Conservation (phyloP, 2,797 vertebrate species). For the Sebastes miniatus region DNA sequence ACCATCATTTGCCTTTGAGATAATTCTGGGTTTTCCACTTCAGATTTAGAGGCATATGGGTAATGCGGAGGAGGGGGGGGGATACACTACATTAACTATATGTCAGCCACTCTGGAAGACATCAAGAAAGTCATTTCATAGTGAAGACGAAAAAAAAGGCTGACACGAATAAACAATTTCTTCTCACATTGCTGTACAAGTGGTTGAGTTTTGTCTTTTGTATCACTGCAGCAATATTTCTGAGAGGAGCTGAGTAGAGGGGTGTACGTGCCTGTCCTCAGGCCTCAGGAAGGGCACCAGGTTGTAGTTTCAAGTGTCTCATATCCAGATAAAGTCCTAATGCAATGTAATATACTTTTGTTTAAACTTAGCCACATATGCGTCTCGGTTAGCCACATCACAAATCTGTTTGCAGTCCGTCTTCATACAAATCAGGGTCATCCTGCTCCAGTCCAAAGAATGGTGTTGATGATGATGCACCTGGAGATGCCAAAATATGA, state of each 20-base stretch:
- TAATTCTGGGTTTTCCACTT: slow-evolving; percentile 75
- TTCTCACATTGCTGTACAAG: slow-evolving; percentile 35
- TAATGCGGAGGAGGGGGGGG: slow-evolving; percentile 55
- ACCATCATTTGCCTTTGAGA: slow-evolving; percentile 77
- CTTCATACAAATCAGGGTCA: neutral
- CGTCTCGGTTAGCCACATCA: neutral
- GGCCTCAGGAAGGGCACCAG: slow-evolving; percentile 16
- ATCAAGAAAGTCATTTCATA: slow-evolving; percentile 67
- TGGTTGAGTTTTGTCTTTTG: slow-evolving; percentile 53
- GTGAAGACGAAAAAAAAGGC: slow-evolving; percentile 31
- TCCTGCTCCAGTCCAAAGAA: neutral
- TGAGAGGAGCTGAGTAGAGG: slow-evolving; percentile 9
- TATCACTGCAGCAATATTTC: slow-evolving; percentile 37
- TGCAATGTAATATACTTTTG: neutral
- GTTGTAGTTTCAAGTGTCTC: neutral
- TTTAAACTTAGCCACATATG: neutral
- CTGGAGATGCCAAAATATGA: neutral
- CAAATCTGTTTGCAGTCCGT: neutral
- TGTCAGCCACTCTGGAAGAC: slow-evolving; percentile 70
- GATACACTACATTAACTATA: slow-evolving; percentile 75
- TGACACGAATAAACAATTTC: slow-evolving; percentile 64
- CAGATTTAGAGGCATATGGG: slow-evolving; percentile 71
- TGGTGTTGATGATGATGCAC: neutral
- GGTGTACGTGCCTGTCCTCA: slow-evolving; percentile 7
- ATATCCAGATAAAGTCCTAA: neutral